phyloP scores from a whole-genome alignment of 2,113 vertebrate genomes.

The Rousettus leschenaultii region DNA sequence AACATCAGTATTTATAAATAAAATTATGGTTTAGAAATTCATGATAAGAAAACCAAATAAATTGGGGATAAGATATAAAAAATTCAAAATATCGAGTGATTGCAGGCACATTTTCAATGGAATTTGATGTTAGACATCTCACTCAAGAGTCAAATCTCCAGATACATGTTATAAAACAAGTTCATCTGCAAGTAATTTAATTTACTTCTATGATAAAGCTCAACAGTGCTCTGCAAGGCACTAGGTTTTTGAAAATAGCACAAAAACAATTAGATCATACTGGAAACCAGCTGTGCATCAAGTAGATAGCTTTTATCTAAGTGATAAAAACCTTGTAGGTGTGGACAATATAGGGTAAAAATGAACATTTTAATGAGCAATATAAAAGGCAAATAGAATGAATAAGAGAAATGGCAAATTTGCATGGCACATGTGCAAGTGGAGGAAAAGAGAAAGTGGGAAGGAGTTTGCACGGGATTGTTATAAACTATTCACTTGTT shows the following conservation, averaged over 20 bases:
- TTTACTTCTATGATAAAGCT: conserved; percentile 65
- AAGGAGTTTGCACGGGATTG: neutral
- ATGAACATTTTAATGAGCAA: conserved; percentile 75
- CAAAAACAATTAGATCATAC: conserved; percentile 74
- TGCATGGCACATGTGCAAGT: neutral
- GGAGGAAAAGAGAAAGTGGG: conserved; percentile 1
- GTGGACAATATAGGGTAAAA: conserved; percentile 77
- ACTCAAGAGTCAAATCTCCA: conserved; percentile 51
- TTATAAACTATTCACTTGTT: neutral
- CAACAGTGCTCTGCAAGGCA: conserved; percentile 23
- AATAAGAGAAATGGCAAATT: conserved; percentile 67
- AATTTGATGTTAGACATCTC: neutral
- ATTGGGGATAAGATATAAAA: neutral
- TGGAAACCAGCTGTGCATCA: conserved; percentile 77
- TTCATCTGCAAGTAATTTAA: conserved; percentile 67
- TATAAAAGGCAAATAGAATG: conserved; percentile 74
- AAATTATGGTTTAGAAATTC: neutral
- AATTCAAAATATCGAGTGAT: neutral
- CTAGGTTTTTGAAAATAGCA: conserved; percentile 70
- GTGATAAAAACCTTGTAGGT: conserved; percentile 81
- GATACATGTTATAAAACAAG: conserved; percentile 55
- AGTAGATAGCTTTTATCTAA: conserved; percentile 77
- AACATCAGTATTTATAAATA: neutral
- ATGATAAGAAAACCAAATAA: neutral
- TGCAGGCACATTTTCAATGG: neutral